Evolutionary conservation across 2,888 invertebrate genomes (phyloP), one percentile per base, ranked within the genome.

Genomic region (Eupithecia dodoneata): DNA sequence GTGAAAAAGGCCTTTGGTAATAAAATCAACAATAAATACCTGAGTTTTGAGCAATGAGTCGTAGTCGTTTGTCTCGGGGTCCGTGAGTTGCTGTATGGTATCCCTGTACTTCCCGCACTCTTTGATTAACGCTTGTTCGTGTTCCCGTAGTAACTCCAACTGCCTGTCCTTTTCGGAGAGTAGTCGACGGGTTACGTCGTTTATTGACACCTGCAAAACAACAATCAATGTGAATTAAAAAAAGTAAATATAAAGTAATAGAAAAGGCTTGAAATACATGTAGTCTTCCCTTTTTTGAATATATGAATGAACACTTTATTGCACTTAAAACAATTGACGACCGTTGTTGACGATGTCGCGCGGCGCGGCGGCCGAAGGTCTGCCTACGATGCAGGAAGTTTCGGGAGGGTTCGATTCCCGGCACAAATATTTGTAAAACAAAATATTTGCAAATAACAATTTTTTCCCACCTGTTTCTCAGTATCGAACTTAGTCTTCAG

Each of bases 91-190:
- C 82, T 96, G 96, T 79, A 97, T 96, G 0, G 96, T 97, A 74
- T 96, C 96, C 83, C 97, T 96, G 83, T 97, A 96, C 87, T 96
- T 96, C 80, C 93, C 93, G 83, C 96, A 96, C 86, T 98, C 97
- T 73, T 96, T 95, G 13, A 93, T 90, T 4, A 97, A 88, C 42
- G 95, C 90, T 42, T 92, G 90, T 85, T 97, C 97, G 71, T 96
- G 94, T 78, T 96, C 96, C n/a, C 96, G 94, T 77, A 97, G 87
- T 80, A 96, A 89, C 75, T 97, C 97, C 81, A 98, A 91, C 86
- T 97, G 96, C 13, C 96, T 94, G 83, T 98, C 97, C 89, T 97
- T 98, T 82, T 97, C 97, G 5, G 96, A 96, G 7, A 96, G 91
- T 72, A 97, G 95, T 49, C 96, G 96, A 52, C 96, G 96, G 6